Percentiles rank a stretch among this genome's conserved stretches.
Evolutionary conservation across 1,140 invertebrate genomes (phyloP).

Genomic region (Zaprionus nigranus): DNA sequence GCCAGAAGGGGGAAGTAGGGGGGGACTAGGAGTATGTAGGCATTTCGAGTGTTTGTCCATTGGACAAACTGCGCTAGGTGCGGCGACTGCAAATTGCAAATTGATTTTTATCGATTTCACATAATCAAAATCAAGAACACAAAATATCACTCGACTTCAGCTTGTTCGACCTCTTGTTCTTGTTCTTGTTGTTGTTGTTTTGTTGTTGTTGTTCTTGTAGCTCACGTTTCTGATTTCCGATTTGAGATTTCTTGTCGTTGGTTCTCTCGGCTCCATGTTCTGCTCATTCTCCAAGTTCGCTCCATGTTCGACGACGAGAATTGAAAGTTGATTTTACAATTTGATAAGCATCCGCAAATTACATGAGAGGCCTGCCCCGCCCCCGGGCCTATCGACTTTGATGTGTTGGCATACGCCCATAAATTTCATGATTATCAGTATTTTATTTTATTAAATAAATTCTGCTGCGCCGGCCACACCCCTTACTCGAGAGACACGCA

Average conservation of each 20-base stretch:
- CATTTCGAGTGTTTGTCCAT: conserved; percentile 1
- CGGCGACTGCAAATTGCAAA: conserved; percentile 57
- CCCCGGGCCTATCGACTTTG: conserved; percentile 53
- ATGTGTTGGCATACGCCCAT: conserved; percentile 79
- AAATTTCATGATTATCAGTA: conserved; percentile 76
- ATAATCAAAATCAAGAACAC: conserved; percentile 70
- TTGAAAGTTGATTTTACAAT: conserved; percentile 80
- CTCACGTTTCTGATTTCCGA: conserved; percentile 66
- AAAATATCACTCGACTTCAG: conserved; percentile 73
- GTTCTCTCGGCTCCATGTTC: background rate
- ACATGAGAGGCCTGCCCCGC: conserved; percentile 71
- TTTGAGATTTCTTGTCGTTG: conserved; percentile 48
- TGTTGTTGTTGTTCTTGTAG: conserved; percentile 38
- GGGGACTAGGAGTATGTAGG: background rate
- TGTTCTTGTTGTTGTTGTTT: background rate
- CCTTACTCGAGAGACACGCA: background rate
- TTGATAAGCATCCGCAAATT: conserved; percentile 80
- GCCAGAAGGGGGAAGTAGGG: background rate
- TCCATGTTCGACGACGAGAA: conserved; percentile 33
- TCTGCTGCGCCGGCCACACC: conserved; percentile 35
- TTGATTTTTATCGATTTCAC: conserved; percentile 79
- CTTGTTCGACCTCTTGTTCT: conserved; percentile 27
- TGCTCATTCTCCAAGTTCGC: background rate
- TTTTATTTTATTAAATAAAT: conserved; percentile 40
- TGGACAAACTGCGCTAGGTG: conserved; percentile 47